A percentile compares a stretch with the other conserved stretches of the same genome.
Conservation (phyloP, 2,113 vertebrate species). For the Gavia stellata region DNA sequence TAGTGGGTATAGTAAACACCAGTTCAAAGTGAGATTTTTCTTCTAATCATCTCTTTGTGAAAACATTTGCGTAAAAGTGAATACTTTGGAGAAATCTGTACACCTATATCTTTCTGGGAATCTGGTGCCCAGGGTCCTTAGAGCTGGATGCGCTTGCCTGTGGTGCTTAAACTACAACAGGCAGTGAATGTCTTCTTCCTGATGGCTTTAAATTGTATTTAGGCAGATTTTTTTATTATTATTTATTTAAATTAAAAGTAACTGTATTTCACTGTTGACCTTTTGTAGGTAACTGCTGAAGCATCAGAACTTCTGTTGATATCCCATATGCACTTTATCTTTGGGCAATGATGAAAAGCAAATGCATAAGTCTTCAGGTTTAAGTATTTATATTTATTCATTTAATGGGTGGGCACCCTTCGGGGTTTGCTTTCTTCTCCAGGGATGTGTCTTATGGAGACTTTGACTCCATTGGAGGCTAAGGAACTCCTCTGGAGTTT, state of each 20-base stretch:
- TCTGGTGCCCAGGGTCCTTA: background rate
- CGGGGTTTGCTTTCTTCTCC: background rate
- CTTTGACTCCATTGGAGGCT: background rate
- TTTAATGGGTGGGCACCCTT: background rate
- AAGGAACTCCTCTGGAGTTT: background rate
- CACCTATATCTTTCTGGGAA: background rate
- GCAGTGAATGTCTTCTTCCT: background rate
- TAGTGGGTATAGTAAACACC: constrained; percentile 35
- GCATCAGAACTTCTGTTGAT: background rate
- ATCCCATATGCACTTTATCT: background rate
- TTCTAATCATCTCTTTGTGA: constrained; percentile 13
- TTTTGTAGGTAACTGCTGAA: background rate
- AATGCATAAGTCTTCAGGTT: background rate
- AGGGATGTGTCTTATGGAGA: background rate
- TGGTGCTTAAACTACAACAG: background rate
- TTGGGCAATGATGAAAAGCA: background rate
- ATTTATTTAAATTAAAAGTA: background rate
- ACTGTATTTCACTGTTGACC: background rate
- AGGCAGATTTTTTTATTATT: background rate
- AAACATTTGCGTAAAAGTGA: background rate
- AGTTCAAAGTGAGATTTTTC: background rate
- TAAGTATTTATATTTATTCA: background rate
- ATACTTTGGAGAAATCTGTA: background rate
- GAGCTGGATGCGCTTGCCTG: background rate
- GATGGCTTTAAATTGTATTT: background rate